phyloP scores from a whole-genome alignment of 2,888 invertebrate genomes.

The Diachrysia chrysitis region DNA sequence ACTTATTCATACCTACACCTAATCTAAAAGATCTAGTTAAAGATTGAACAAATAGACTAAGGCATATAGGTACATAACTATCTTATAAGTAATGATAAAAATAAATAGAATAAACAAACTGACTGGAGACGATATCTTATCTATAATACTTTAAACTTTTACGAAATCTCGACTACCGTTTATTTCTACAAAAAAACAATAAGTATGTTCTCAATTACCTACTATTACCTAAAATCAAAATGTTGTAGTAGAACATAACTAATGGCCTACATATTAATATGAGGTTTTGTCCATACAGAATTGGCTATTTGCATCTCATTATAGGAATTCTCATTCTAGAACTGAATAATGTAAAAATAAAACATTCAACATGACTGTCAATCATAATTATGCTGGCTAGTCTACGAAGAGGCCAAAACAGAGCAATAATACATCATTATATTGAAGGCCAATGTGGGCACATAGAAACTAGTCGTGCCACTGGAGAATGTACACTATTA shows the following conservation, averaged over 20 bases:
- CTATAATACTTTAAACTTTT: not conserved
- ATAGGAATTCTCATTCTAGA: not conserved
- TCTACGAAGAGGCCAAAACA: conserved; percentile 11
- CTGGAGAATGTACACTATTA: conserved; percentile 22
- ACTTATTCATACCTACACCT: too few species aligned
- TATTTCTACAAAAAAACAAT: not conserved
- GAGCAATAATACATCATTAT: conserved; percentile 18
- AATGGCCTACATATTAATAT: not conserved
- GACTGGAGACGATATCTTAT: not conserved
- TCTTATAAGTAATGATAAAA: not conserved
- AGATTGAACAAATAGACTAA: not conserved
- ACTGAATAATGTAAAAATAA: conserved; percentile 10
- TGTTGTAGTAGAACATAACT: not conserved
- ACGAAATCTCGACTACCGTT: not conserved
- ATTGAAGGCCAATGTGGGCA: conserved; percentile 25
- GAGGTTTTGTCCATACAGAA: not conserved
- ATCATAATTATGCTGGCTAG: conserved; percentile 5
- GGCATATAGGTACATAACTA: not conserved
- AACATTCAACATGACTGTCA: conserved; percentile 8
- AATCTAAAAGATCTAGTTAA: not conserved
- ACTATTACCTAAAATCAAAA: not conserved
- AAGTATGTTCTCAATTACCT: not conserved
- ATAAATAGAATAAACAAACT: not conserved
- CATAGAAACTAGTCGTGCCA: conserved; percentile 2
- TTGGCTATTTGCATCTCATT: conserved; percentile 5